Base-by-base conservation (phyloP, 2,888 invertebrate species). In the Temnothorax unifasciatus region DNA sequence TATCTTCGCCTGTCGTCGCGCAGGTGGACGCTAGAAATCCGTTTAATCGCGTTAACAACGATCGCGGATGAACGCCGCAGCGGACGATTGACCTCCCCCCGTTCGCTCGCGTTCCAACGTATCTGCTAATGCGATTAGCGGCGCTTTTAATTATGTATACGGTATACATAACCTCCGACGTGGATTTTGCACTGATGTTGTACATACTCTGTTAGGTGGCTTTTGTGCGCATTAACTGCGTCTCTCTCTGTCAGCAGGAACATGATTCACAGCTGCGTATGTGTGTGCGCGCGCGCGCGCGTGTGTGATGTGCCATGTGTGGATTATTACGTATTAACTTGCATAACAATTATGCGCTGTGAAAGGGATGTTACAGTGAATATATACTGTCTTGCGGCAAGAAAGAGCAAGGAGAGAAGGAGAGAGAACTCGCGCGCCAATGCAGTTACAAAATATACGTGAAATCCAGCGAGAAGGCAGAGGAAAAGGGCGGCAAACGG, bases 91-190 rank as follows among this genome's bases (percentile, higher is more conserved):
- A 34, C 47, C 59, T 29, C 47, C 71, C 47, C 44, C 59, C 61
- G 59, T 73, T 59, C 79, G 59, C 79, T 47, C 74, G 59, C 73
- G 79, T 81, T 81, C 73, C 47, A 38, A 59, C 38, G 47, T 81
- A 59, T 29, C 38, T 81, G 79, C 79, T 81, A 81, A 81, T 81
- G 79, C 79, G 73, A 81, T 81, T 81, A 81, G 59, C 59, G 59
- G 79, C 2, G 79, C 73, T 81, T 81, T 81, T 79, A 79, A 79
- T 79, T 73, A 81, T 34, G 47, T 71, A 71, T 8, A 76, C 18
- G 34, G 18, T 71, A 44, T 71, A 44, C 21, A 73, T 59, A n/a
- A n/a, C 47, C 59, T 25, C 15, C 9, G 57, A 13, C 74, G 73
- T 73, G 73, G 79, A 81, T 71, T 81, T 59, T 59, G 59, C 73